phyloP scores from a whole-genome alignment of 2,113 vertebrate genomes.

The Pterocles burchelli region DNA sequence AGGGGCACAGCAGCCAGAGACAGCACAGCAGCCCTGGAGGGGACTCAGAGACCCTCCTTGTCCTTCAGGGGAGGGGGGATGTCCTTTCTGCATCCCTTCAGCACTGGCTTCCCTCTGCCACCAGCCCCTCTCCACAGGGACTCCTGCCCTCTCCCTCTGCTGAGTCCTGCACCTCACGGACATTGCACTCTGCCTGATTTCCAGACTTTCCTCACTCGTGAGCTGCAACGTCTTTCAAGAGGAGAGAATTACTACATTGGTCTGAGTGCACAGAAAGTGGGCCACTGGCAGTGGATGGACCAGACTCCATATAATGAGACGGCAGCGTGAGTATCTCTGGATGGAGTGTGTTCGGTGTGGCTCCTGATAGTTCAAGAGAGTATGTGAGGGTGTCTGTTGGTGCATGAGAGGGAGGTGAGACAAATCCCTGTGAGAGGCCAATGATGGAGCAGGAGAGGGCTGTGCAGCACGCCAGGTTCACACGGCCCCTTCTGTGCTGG shows the following conservation, averaged over 20 bases:
- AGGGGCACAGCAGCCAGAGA: background rate
- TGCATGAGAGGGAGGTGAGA: background rate
- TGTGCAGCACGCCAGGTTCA: background rate
- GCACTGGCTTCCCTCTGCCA: background rate
- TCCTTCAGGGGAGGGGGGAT: background rate
- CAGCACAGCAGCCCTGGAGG: background rate
- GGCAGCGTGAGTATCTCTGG: conserved; percentile 25
- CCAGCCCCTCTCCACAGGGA: background rate
- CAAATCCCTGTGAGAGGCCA: background rate
- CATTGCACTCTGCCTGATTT: background rate
- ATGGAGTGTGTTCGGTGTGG: background rate
- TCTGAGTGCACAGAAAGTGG: background rate
- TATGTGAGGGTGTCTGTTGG: background rate
- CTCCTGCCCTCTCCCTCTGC: background rate
- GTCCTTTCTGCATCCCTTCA: background rate
- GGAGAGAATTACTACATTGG: conserved; percentile 31
- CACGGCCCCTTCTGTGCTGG: fast-evolving
- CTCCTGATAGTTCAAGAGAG: background rate
- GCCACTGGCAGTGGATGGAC: conserved; percentile 69
- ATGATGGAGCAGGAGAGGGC: background rate
- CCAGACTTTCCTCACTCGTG: conserved; percentile 20
- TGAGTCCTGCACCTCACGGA: background rate
- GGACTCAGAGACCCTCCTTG: background rate
- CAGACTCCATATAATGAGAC: background rate
- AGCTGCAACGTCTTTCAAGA: fast-evolving